These are phyloP conservation scores for Nephrocerus scutellatus DNA, from an alignment of 2,888 invertebrate genomes.

Conservation along the genomic window DNA sequence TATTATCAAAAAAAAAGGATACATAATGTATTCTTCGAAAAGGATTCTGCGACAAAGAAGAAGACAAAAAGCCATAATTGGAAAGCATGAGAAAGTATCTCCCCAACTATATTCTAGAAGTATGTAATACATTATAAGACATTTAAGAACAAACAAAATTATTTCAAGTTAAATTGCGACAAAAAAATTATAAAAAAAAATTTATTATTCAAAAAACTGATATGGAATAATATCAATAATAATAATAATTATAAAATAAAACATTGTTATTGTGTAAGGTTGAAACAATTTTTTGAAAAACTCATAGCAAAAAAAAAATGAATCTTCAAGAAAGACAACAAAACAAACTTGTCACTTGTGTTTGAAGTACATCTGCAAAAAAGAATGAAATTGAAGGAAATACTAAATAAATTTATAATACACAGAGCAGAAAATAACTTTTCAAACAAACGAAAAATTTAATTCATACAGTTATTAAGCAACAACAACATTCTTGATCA, in stretches of 20 bases:
- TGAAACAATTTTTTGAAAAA: conserved; percentile 12
- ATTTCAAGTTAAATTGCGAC: conserved; percentile 25
- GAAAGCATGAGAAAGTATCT: no score
- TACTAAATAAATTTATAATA: no score
- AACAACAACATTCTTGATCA: no score
- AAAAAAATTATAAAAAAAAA: conserved; percentile 19
- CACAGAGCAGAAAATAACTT: no score
- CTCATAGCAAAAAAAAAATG: conserved; percentile 12
- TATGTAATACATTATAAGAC: no score
- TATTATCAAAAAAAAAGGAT: no score
- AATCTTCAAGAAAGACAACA: conserved; percentile 6
- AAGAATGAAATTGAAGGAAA: no score
- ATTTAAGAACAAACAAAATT: conserved; percentile 2
- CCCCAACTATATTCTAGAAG: no score
- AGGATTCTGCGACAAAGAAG: no score
- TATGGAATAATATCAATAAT: conserved; percentile 18
- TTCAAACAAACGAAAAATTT: no score
- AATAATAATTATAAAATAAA: conserved; percentile 22
- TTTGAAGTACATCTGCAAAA: not conserved
- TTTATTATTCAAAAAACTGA: conserved; percentile 13
- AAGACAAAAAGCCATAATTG: no score
- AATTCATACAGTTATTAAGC: no score
- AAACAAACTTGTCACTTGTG: not conserved
- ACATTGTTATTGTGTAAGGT: conserved; percentile 22
- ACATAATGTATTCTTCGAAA: conserved; percentile 12